Conservation (phyloP, 2,113 vertebrate species). For the Callionymus lyra region DNA sequence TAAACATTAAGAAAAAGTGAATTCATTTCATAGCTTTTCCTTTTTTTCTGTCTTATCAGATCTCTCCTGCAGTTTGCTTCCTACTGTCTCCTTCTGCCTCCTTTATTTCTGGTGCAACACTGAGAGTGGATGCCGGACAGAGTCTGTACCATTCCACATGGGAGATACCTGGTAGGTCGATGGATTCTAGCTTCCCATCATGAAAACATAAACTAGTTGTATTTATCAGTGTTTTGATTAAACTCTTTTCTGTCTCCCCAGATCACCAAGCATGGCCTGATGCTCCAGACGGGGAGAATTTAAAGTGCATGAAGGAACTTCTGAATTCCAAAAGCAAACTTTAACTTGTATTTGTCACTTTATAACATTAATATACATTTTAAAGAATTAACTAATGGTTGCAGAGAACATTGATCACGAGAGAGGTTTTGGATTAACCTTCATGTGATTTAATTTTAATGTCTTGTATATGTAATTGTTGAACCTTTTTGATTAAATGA, state of each 20-base stretch:
- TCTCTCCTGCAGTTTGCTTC: slow-evolving; percentile 84
- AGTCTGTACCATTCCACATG: slow-evolving; percentile 60
- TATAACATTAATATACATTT: neutral
- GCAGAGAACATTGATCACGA: neutral
- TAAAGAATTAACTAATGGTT: neutral
- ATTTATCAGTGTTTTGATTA: neutral
- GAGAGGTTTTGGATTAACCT: neutral
- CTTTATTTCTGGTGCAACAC: slow-evolving; percentile 79
- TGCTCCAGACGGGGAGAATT: slow-evolving; percentile 74
- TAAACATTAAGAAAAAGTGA: no score
- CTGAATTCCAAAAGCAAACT: slow-evolving; percentile 62
- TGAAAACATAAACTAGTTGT: neutral
- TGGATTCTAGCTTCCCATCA: no score
- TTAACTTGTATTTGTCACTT: slow-evolving; percentile 14
- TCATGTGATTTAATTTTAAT: neutral
- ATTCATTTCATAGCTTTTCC: neutral
- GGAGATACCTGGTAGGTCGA: slow-evolving; percentile 70
- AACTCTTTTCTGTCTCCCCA: slow-evolving; percentile 35
- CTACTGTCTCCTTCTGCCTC: slow-evolving; percentile 85
- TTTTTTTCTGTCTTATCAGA: slow-evolving; percentile 43
- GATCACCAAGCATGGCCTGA: slow-evolving; percentile 76
- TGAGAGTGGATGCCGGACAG: slow-evolving; percentile 79
- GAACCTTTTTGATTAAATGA: neutral
- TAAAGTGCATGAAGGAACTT: slow-evolving; percentile 61
- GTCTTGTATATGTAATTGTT: neutral